phyloP scores from a whole-genome alignment of 2,797 vertebrate species.

The Gobionotothen gibberifrons region DNA sequence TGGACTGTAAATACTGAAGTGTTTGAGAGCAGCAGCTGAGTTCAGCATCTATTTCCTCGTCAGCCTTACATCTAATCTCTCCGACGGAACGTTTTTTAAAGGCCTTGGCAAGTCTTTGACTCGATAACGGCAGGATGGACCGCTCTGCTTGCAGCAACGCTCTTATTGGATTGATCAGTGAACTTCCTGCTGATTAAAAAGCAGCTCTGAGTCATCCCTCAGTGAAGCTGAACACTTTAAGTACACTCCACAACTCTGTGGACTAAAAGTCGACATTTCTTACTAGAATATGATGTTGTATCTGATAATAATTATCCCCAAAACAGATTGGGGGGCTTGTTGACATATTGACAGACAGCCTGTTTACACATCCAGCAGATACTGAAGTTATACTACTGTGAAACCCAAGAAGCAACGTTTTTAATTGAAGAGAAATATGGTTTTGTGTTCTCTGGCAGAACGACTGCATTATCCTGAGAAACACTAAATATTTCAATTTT shows the following conservation, averaged over 20 bases:
- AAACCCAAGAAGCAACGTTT: too few species aligned
- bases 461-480: too few species aligned
- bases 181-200: conserved; percentile 62
- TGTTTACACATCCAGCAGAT: not conserved
- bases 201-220: conserved; percentile 41
- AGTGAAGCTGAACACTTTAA: conserved; percentile 13
- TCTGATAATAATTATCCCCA: conserved; percentile 13
- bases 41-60: conserved; percentile 53
- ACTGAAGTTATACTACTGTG: too few species aligned
- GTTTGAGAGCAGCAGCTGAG: conserved; percentile 37
- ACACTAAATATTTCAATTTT: too few species aligned
- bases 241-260: conserved; percentile 5
- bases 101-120: conserved; percentile 47
- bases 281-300: not conserved
- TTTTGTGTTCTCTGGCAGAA: too few species aligned
- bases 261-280: conserved; percentile 8
- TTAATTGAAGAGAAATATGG: too few species aligned
- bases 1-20: conserved; percentile 13
- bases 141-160: conserved; percentile 47
- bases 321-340: conserved; percentile 9
- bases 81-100: conserved; percentile 59
- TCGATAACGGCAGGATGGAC: not conserved
- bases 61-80: conserved; percentile 51
- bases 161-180: conserved; percentile 51
- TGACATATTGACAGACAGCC: not conserved